phyloP scores from a whole-genome alignment of 2,888 invertebrate species.

The Gortyna flavago region DNA sequence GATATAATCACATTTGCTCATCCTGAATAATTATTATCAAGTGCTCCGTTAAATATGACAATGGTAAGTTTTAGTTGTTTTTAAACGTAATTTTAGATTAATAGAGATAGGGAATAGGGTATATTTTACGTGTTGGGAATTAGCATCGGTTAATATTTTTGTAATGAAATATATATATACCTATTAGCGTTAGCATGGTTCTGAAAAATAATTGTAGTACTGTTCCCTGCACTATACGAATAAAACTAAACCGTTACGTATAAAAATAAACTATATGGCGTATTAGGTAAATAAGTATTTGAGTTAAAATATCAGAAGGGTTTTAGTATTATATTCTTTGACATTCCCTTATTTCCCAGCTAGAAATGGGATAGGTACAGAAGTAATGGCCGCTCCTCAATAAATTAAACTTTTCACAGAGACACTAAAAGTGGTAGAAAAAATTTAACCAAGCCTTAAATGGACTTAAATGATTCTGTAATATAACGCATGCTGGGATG shows the following conservation, averaged over 20 bases:
- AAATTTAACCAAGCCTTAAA: slow-evolving; percentile 43
- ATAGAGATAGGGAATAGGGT: neutral
- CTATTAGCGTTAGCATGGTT: neutral
- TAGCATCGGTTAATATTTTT: neutral
- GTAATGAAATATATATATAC: neutral
- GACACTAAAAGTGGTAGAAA: slow-evolving; percentile 35
- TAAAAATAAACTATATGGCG: neutral
- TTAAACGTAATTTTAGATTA: slow-evolving; percentile 2
- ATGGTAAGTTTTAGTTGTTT: slow-evolving; percentile 77
- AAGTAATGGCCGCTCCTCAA: slow-evolving; percentile 8
- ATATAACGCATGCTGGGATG: slow-evolving; percentile 56
- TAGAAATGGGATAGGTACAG: neutral
- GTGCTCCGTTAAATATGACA: slow-evolving; percentile 72
- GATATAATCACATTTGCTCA: slow-evolving; percentile 71
- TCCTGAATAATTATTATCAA: slow-evolving; percentile 68
- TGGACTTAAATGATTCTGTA: slow-evolving; percentile 50
- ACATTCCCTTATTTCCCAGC: neutral
- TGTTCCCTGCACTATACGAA: neutral
- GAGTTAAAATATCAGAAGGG: neutral
- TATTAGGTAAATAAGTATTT: neutral
- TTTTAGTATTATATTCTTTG: neutral
- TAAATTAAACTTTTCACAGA: slow-evolving; percentile 11
- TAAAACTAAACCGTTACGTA: neutral
- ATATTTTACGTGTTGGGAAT: neutral
- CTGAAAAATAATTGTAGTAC: neutral